Conservation (phyloP, 2,888 invertebrate genomes). For the Polietes domitor region DNA sequence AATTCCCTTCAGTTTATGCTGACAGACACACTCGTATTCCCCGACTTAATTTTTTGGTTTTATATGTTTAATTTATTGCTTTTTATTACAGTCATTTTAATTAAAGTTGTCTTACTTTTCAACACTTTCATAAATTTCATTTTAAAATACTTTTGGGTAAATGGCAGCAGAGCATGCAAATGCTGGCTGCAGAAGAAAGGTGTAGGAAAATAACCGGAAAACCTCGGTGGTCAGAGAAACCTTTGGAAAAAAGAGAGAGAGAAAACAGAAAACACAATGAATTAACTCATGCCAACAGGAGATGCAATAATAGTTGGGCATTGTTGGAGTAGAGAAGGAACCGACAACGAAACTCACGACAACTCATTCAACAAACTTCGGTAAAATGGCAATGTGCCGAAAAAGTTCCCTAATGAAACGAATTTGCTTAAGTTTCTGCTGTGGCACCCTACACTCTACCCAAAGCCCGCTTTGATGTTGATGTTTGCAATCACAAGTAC, state of each 20-base stretch:
- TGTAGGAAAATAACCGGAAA: constrained; percentile 17
- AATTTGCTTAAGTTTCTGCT: constrained; percentile 47
- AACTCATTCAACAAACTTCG: constrained; percentile 54
- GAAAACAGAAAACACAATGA: constrained; percentile 17
- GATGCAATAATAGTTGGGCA: constrained; percentile 38
- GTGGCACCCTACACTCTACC: background rate
- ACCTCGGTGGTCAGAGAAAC: background rate
- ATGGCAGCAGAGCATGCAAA: constrained; percentile 57
- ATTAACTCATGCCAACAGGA: constrained; percentile 51
- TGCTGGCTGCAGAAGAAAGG: constrained; percentile 40
- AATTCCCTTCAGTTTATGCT: constrained; percentile 9
- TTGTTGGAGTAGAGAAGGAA: constrained; percentile 33
- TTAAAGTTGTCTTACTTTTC: constrained; percentile 76
- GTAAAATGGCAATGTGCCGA: constrained; percentile 53
- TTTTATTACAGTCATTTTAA: constrained; percentile 73
- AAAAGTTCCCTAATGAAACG: constrained; percentile 61
- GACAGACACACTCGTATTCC: constrained; percentile 21
- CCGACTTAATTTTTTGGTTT: constrained; percentile 30
- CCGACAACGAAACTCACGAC: constrained; percentile 33
- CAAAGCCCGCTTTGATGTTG: no score
- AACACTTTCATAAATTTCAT: constrained; percentile 74
- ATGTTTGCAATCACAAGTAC: no score
- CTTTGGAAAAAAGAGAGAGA: background rate
- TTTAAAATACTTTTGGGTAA: constrained; percentile 58
- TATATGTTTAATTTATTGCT: constrained; percentile 51